Percentiles rank a stretch among this genome's conserved stretches.
Conservation (phyloP, 1,140 invertebrate species). For the Zaprionus kolodkinae region DNA sequence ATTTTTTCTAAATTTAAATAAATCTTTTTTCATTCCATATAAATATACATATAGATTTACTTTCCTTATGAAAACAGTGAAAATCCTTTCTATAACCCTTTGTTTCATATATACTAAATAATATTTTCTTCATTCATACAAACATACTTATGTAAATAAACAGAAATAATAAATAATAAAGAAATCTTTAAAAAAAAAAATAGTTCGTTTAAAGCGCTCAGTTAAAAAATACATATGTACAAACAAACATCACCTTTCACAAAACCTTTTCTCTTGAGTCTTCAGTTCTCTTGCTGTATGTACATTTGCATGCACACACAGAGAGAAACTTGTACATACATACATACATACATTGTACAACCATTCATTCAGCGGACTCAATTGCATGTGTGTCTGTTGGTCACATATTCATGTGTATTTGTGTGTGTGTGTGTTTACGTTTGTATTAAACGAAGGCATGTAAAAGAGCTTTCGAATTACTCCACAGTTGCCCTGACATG, state of each 20-base stretch:
- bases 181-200: conserved; percentile 14
- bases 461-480: conserved; percentile 68
- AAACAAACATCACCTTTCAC: conserved; percentile 80
- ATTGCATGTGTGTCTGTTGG: background rate
- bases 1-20: too few species aligned
- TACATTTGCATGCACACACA: conserved; percentile 5
- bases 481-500: conserved; percentile 31
- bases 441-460: conserved; percentile 47
- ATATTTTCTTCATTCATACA: background rate
- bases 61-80: too few species aligned
- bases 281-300: conserved; percentile 49
- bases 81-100: too few species aligned
- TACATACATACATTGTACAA: background rate
- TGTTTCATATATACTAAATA: too few species aligned
- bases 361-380: background rate
- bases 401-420: conserved; percentile 20
- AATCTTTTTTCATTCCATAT: too few species aligned
- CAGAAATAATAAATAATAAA: conserved; percentile 45
- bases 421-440: conserved; percentile 17
- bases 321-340: background rate
- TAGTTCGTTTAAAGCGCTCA: conserved; percentile 61
- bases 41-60: too few species aligned
- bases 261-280: conserved; percentile 71
- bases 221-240: conserved; percentile 15
- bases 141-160: conserved; percentile 21